Percentiles rank a stretch among this genome's conserved stretches.
phyloP scores from a whole-genome alignment of 2,113 vertebrate genomes.

The Spilogale gracilis region DNA sequence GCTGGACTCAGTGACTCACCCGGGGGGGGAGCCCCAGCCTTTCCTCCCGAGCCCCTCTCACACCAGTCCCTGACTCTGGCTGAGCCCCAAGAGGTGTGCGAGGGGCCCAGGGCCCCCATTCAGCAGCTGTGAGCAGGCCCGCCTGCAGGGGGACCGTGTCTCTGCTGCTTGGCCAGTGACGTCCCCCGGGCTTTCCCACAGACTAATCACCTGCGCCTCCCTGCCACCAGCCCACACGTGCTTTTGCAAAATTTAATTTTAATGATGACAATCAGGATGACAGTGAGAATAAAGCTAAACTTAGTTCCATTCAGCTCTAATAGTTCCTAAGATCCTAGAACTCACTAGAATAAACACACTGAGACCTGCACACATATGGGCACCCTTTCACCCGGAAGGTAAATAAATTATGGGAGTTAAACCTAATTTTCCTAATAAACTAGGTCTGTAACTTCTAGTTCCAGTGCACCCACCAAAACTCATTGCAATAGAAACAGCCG shows the following conservation, averaged over 20 bases:
- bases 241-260: neutral
- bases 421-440: neutral
- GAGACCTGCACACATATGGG: neutral
- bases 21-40: neutral
- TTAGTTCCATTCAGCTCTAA: no score
- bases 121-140: neutral
- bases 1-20: neutral
- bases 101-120: neutral
- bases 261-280: no score
- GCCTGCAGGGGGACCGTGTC: no score
- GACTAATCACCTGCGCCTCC: no score
- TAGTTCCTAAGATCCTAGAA: neutral
- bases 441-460: neutral
- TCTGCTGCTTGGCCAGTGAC: neutral
- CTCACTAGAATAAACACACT: neutral
- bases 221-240: accelerated
- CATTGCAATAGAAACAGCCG: neutral
- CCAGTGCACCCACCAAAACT: neutral
- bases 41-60: neutral
- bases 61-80: neutral
- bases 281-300: accelerated
- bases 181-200: accelerated
- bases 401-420: neutral
- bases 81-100: accelerated
- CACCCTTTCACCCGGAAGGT: neutral